Conservation (phyloP, 2,797 vertebrate species). For the Tragelaphus eurycerus region DNA sequence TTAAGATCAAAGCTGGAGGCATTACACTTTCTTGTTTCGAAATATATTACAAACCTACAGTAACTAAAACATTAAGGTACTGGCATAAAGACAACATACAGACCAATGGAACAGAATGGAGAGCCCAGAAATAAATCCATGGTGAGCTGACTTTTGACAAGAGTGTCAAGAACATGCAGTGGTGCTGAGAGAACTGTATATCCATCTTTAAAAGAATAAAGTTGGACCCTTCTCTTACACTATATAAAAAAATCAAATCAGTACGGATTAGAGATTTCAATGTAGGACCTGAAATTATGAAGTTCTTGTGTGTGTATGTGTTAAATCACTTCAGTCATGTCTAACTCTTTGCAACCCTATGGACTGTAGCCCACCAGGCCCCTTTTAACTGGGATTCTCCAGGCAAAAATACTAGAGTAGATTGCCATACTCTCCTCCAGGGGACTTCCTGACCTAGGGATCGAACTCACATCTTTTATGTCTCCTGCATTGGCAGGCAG, state of each 20-base stretch:
- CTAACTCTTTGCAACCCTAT: background rate
- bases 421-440: background rate
- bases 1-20: background rate
- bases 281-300: background rate
- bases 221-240: background rate
- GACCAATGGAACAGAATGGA: background rate
- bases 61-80: background rate
- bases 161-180: background rate
- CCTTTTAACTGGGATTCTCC: background rate
- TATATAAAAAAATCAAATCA: background rate
- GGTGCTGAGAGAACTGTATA: background rate
- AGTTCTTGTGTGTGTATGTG: background rate
- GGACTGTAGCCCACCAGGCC: background rate
- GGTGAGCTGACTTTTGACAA: background rate
- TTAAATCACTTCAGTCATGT: background rate
- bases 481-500: background rate
- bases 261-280: background rate
- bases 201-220: background rate
- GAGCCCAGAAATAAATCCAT: background rate
- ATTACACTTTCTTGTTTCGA: background rate
- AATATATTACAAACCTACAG: background rate
- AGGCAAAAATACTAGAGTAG: background rate
- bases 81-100: background rate
- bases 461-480: background rate
- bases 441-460: background rate